Conservation (phyloP, 2,797 vertebrate species). For the Poeciliopsis infans region DNA sequence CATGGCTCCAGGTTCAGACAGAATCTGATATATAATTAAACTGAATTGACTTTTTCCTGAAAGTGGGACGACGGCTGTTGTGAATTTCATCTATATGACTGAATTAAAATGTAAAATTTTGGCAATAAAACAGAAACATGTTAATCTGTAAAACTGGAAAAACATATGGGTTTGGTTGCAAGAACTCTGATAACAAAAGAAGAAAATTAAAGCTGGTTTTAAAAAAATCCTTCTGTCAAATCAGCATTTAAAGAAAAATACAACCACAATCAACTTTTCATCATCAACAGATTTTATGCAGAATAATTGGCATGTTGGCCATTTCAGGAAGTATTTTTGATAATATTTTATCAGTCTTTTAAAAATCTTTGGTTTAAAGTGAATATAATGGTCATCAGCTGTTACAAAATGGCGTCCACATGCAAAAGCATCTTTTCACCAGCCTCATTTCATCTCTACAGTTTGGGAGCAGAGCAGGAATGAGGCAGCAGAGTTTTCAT, state of each 20-base stretch:
- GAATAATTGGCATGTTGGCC: background rate
- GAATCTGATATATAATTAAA: background rate
- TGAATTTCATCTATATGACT: too few species aligned
- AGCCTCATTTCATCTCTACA: background rate
- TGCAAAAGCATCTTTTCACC: background rate
- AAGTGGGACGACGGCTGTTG: too few species aligned
- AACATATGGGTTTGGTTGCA: background rate
- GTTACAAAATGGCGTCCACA: background rate
- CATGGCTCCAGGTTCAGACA: background rate
- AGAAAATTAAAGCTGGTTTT: background rate
- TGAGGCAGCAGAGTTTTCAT: constrained; percentile 7
- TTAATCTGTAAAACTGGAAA: too few species aligned
- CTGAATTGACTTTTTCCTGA: too few species aligned
- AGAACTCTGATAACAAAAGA: background rate
- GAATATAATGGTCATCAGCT: background rate
- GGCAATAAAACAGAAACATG: too few species aligned
- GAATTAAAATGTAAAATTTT: too few species aligned
- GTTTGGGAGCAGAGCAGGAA: background rate
- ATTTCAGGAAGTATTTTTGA: background rate
- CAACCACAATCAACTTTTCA: background rate
- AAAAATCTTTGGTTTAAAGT: background rate
- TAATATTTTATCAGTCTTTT: background rate
- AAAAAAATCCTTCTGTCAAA: background rate
- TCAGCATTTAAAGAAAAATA: background rate
- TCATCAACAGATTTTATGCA: background rate